Evolutionary conservation across 2,888 invertebrate genomes (phyloP), one percentile per base, ranked within the genome.

Genomic region (Caenorhabditis sp.): DNA sequence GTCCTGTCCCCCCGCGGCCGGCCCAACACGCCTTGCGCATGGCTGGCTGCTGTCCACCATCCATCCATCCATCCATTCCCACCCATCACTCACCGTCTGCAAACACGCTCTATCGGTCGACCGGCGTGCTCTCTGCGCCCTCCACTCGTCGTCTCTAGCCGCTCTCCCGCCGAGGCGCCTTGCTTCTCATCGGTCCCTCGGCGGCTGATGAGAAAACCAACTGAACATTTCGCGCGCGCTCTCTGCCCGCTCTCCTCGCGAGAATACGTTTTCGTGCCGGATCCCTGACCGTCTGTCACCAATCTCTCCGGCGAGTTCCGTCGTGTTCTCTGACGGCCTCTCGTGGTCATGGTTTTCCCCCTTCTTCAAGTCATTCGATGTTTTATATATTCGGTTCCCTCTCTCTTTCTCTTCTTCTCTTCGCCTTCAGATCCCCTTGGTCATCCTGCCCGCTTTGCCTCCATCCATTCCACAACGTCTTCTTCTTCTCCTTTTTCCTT

Each of bases 401-500:
- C 62, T 62, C 32, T 37, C 18, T 47, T 47, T 47, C 35, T 71
- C 13, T 53, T 22, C 5, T 13, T 44, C 55, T 26, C 51, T 37
- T 8, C 26, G 18, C 24, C 60, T 51, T 9, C 9, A 32, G 32
- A 9, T 32, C 40, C 13, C 13, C 40, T 13, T 32, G 32, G 32
- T 40, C 40, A 40, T 40, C 40, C 13, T 9, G 4, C 32, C 9
- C 9, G 32, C 5, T 32, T 32, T 8, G 50, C n/a, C 50, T 50
- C 50, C 18, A 15, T 20, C 20, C 50, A 3, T 44, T 50, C 18
- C 50, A 37, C 58, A 32, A 40, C 69, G 56, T 68, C 24, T 37
- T 22, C 37, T 6, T 68, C 13, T 9, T 68, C 64, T n/a, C 47
- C 51, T 64, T 35, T 51, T 64, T 64, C 22, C n/a, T 9, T 32